Base-by-base conservation (phyloP, 30 jellyfish, hydroid and myxozoan species). In the Turritopsis rubra region DNA sequence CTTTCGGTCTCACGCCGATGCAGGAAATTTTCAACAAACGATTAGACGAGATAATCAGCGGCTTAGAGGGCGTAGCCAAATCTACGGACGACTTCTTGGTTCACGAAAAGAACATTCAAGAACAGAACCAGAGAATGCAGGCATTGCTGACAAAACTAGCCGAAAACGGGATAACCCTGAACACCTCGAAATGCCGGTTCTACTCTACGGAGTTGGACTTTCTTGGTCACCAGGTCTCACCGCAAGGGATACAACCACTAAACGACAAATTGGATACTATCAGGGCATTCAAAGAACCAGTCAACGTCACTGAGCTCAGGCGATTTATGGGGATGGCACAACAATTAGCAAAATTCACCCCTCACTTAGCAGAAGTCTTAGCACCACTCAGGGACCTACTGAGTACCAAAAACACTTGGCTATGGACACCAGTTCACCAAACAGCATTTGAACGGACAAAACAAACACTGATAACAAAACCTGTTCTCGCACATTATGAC, bases 101-200 rank as follows among this genome's bases (percentile, higher is more conserved):
- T 7, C 26, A 25, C 1, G 83, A 85, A 17, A 53, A 80, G 25
- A 23, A 54, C 66, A 25, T 21, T 28, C 53, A 22, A 13, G 71
- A 80, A 54, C 83, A 80, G 21, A 29, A 80, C 66, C 65, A 80
- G 31, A 53, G 83, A 0, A 26, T 80, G 65, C 18, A 53, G 9
- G 87, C 23, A 25, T 53, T 65, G 8, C 84, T 80, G 54, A 28
- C 52, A 22, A 52, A 54, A 80, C 83, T 80, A 24, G 30, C 54
- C 52, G 87, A 80, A 16, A 53, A 80, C 28, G 83, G 83, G 54
- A 82, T 80, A 21, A 80, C 87, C 83, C 85, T 80, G 26, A 80
- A 80, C 54, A 22, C 65, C 26, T 21, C 21, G 60, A 80, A 54
- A 53, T 80, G 87, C 66, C 13, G 22, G 21, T 80, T 80, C 83